Conservation (phyloP, 1,140 invertebrate species). For the Drusus annulatus region DNA sequence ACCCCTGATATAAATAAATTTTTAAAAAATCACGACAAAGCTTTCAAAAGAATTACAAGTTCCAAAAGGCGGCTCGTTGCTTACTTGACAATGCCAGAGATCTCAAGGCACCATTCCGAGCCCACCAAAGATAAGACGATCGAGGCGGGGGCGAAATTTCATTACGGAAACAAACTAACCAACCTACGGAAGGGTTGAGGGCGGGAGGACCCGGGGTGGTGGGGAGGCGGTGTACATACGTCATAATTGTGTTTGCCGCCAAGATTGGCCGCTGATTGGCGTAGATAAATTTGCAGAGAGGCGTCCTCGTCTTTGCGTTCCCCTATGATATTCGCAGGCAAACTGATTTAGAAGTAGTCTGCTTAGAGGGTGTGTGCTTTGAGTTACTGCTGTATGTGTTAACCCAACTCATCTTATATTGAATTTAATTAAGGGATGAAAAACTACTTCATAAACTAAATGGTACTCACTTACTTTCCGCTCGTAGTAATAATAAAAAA, state of each 20-base stretch:
- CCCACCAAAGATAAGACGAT: constrained; percentile 5
- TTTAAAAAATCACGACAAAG: too few relatives aligned
- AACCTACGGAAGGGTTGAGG: constrained; percentile 36
- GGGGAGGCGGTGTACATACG: constrained; percentile 24
- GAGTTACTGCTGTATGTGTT: background rate
- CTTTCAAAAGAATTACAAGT: background rate
- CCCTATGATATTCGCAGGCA: background rate
- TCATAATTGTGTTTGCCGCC: constrained; percentile 53
- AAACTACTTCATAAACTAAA: too few relatives aligned
- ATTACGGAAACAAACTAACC: constrained; percentile 51
- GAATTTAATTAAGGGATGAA: too few relatives aligned
- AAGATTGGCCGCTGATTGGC: constrained; percentile 56
- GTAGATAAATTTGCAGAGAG: constrained; percentile 40
- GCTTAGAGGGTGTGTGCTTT: background rate
- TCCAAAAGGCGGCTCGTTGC: background rate
- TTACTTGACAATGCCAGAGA: background rate
- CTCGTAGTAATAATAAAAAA: too few relatives aligned
- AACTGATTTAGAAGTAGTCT: background rate
- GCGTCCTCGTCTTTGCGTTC: background rate
- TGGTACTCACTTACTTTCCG: too few relatives aligned
- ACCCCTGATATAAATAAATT: too few relatives aligned
- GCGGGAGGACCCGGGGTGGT: background rate
- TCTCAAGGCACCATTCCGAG: background rate
- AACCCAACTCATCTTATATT: background rate
- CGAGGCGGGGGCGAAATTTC: constrained; percentile 48